Conservation (phyloP, 30 jellyfish, hydroid and myxozoan genomes). For the Aurelia coerulea region DNA sequence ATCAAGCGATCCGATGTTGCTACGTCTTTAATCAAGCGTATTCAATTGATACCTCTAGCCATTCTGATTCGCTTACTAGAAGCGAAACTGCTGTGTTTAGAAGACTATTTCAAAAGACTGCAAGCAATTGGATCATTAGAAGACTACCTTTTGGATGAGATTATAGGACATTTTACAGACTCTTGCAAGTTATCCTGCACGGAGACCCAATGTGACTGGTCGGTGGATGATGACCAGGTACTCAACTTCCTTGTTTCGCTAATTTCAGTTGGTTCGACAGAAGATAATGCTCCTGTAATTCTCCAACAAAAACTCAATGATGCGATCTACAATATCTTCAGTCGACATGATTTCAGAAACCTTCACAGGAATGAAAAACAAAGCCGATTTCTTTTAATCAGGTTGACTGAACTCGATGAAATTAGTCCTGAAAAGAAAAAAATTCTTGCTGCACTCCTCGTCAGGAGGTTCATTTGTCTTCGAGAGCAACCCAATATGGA, state of each 20-base stretch:
- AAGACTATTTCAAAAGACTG: not conserved
- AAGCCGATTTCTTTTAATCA: conserved; percentile 2
- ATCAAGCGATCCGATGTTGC: not conserved
- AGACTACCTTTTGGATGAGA: not conserved
- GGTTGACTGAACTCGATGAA: not conserved
- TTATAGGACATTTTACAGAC: not conserved
- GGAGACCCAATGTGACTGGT: too few species aligned
- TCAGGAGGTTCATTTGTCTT: too few species aligned
- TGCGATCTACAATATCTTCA: not conserved
- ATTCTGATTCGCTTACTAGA: conserved; percentile 4
- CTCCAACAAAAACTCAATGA: not conserved
- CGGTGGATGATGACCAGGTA: not conserved
- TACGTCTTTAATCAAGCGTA: not conserved
- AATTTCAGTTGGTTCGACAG: not conserved
- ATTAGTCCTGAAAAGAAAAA: too few species aligned
- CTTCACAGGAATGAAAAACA: not conserved
- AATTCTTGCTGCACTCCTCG: too few species aligned
- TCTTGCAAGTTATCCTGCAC: too few species aligned
- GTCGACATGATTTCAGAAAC: conserved; percentile 2
- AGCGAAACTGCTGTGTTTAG: conserved; percentile 10
- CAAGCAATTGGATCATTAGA: too few species aligned
- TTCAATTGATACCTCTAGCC: not conserved
- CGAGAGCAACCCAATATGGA: too few species aligned
- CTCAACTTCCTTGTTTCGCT: not conserved
- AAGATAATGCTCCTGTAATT: not conserved